Evolutionary conservation across 2,113 vertebrate genomes (phyloP), one percentile per base, ranked within the genome.

Genomic region (Puntigrus tetrazona): DNA sequence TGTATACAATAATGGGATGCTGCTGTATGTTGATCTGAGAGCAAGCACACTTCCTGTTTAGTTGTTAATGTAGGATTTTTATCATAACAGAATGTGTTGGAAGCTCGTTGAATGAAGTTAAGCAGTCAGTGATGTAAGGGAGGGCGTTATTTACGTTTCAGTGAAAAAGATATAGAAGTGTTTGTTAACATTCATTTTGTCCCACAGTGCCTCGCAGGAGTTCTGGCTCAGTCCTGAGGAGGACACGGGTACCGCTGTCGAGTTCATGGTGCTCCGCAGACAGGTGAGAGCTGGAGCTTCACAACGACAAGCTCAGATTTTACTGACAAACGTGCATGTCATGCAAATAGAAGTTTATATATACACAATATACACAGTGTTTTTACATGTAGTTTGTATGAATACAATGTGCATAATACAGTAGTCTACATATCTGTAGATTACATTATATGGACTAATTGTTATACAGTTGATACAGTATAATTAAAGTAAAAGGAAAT

Each of bases 191-290:
- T 34, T 8, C 10, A 14, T 63, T 16, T 9, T 22, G 36, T 87
- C 8, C 31, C 14, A 11, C 72, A 93, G 90, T 31, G 9, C 55
- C 0, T 20, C 81, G 16, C 83, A 88, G 50, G 91, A 91, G 57
- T 67, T 63, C 45, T 91, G 90, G 84, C 73, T 90, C 81, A 88
- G 86, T 59, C 69, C 83, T 10, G 91, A 93, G 20, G 92, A 92
- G 1, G 92, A 93, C 0, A 84, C 88, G 0, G 91, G 88, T 45
- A 86, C 88, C 22, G 90, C 85, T 1, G 90, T 93, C 1, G 92
- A 93, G 85, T 79, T 93, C 50, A 89, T 93, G 5, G 91, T 93
- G 74, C 89, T 93, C 10, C 88, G 92, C 47, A 88, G 92, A 88
- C 92, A 93, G 90, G 92, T 93, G 47, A 45, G 86, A 59, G 50